Percentiles rank a stretch among this genome's conserved stretches.
Conservation (phyloP, 2,113 vertebrate genomes). For the Cheirogaleus medius region DNA sequence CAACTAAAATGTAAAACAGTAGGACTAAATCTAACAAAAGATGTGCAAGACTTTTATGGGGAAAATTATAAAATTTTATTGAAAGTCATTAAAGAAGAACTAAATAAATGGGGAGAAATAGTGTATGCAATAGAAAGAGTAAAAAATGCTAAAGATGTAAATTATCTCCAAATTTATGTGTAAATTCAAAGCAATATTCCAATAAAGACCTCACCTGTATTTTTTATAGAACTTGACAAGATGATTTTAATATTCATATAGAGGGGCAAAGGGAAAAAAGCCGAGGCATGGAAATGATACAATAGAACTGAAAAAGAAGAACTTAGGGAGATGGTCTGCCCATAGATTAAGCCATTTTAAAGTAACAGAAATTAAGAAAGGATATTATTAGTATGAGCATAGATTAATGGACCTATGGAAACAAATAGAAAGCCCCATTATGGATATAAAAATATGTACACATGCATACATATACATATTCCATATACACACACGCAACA, state of each 20-base stretch:
- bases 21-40: neutral
- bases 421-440: neutral
- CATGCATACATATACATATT: too few species aligned
- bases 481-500: neutral
- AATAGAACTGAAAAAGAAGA: neutral
- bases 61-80: conserved; percentile 47
- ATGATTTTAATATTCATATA: neutral
- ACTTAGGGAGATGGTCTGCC: neutral
- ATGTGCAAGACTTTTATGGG: neutral
- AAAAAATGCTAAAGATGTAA: neutral
- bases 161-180: neutral
- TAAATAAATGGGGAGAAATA: neutral
- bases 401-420: neutral
- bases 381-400: neutral
- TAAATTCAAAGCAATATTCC: conserved; percentile 2
- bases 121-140: neutral
- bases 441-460: neutral
- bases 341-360: neutral
- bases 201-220: neutral
- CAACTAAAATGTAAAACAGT: conserved; percentile 1
- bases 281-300: neutral
- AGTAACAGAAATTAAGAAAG: neutral
- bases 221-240: neutral
- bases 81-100: conserved; percentile 22
- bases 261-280: neutral